phyloP scores from a whole-genome alignment of 2,797 vertebrate genomes.

The Prunella strophiata region DNA sequence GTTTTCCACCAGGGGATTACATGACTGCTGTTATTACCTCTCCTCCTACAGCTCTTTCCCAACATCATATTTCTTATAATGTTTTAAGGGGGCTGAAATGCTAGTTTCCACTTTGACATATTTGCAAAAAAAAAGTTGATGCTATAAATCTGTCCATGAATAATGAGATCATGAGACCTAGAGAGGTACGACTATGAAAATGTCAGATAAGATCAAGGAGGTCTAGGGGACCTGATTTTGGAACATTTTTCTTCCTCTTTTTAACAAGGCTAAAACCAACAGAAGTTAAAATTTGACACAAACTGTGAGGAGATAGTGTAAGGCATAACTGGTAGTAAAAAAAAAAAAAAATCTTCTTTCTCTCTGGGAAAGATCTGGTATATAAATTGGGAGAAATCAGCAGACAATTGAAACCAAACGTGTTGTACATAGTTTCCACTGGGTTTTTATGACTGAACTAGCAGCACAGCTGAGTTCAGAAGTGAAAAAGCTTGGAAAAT shows the following conservation, averaged over 20 bases:
- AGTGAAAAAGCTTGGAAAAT: slow-evolving; percentile 16
- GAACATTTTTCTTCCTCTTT: slow-evolving; percentile 37
- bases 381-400: slow-evolving; percentile 45
- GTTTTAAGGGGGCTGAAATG: neutral
- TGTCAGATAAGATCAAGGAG: slow-evolving; percentile 58
- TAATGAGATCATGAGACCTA: slow-evolving; percentile 11
- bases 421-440: slow-evolving; percentile 32
- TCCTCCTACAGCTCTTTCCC: slow-evolving; percentile 8
- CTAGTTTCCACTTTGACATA: slow-evolving; percentile 36
- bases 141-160: slow-evolving; percentile 12
- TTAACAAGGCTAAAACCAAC: slow-evolving; percentile 48
- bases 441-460: slow-evolving; percentile 32
- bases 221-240: neutral
- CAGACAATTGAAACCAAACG: slow-evolving; percentile 44
- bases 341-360: neutral
- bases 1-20: slow-evolving; percentile 15
- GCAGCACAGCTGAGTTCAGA: neutral
- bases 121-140: neutral
- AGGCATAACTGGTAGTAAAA: slow-evolving; percentile 10
- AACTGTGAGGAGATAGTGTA: slow-evolving; percentile 1
- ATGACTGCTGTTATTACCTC: slow-evolving; percentile 1
- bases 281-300: slow-evolving; percentile 44
- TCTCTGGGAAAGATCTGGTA: slow-evolving; percentile 6
- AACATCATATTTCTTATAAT: neutral
- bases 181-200: slow-evolving; percentile 21